Evolutionary conservation across 2,113 vertebrate genomes (phyloP), one percentile per base, ranked within the genome.

Genomic region (Zapornia atra): DNA sequence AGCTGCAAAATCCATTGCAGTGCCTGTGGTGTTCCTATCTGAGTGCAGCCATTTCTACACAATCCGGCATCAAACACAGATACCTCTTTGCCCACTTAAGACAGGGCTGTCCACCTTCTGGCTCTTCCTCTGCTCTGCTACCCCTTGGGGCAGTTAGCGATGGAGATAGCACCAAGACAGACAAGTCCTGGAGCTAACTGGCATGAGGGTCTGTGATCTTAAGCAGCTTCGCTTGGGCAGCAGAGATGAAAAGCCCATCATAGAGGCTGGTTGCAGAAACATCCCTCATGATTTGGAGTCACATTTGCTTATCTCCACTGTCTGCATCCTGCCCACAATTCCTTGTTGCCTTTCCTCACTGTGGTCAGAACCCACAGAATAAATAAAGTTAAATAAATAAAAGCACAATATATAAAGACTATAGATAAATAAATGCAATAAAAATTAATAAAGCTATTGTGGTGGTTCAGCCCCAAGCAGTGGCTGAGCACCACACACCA

Each of bases 161-260:
- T 21, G 24, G 24, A 85, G 14, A 16, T 10, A 87, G 3, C 15
- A 20, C 22, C n/a, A 38, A 19, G 68, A 36, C 16, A 36, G 33
- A 21, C 24, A 70, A 38, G 26, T 29, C 20, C 29, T 11, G 53
- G 29, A 9, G 6, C 36, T 56, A 56, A 9, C 8, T 65, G 36
- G 12, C 13, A 10, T 10, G 60, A 46, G 4, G 50, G 25, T 3
- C 38, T 85, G 12, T 24, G 31, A 14, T 44, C 25, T 18, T 71
- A 18, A 14, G 0, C 15, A 42, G 19, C 20, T 76, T 56, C 29
- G 1, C 42, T 5, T 46, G 46, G 70, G 50, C 61, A 85, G 40
- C 57, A 76, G 71, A 77, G 33, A 5, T 56, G 29, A 33, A 15
- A 29, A 3, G 2, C 2, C 46, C 6, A 0, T n/a, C 17, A 2